Percentiles rank a stretch among this genome's conserved stretches.
Evolutionary conservation across 2,888 invertebrate genomes (phyloP).

Genomic region (Chalcosyrphus nemorum): DNA sequence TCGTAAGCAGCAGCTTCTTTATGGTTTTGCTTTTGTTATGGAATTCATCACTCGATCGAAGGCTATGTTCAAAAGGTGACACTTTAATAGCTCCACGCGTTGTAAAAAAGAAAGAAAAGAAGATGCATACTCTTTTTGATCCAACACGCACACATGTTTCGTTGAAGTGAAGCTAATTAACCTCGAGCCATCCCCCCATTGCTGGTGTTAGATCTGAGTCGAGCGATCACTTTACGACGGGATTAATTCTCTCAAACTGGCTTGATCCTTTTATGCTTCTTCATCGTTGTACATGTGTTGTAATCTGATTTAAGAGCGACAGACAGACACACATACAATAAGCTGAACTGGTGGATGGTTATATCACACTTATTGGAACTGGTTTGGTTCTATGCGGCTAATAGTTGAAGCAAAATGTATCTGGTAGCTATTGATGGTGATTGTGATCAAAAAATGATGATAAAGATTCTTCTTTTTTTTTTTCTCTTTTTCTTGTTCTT

Average conservation of each 20-base stretch:
- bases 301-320: constrained; percentile 45
- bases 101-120: constrained; percentile 42
- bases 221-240: constrained; percentile 67
- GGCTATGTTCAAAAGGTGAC: constrained; percentile 53
- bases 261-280: constrained; percentile 10
- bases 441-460: constrained; percentile 42
- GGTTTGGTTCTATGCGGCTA: constrained; percentile 38
- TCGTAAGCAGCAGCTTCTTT: background rate
- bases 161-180: constrained; percentile 56
- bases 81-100: constrained; percentile 50
- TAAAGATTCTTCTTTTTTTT: constrained; percentile 24
- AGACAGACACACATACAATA: background rate
- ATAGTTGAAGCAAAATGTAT: constrained; percentile 22
- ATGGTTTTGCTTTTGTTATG: constrained; percentile 19
- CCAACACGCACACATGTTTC: constrained; percentile 5
- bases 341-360: constrained; percentile 18
- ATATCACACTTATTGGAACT: constrained; percentile 52
- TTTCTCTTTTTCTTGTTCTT: background rate
- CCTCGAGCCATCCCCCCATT: constrained; percentile 13
- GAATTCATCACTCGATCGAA: constrained; percentile 45
- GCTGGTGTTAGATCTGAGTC: constrained; percentile 41
- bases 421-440: constrained; percentile 57
- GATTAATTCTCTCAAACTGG: constrained; percentile 31
- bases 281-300: constrained; percentile 16
- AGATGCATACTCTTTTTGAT: constrained; percentile 29